Conservation (phyloP, 2,888 invertebrate species). For the Hirtodrosophila histrioides region DNA sequence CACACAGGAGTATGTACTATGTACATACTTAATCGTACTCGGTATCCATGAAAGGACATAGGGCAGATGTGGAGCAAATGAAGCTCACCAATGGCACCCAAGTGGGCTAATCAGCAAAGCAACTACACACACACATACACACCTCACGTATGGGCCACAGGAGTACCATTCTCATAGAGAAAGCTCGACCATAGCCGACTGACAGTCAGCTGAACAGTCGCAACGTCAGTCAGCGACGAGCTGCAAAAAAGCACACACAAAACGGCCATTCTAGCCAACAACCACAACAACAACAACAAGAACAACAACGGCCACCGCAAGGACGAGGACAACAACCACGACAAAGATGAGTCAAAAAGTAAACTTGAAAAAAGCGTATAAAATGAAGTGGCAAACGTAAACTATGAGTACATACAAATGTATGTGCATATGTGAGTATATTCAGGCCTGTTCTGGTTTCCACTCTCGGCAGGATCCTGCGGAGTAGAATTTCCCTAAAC, state of each 20-base stretch:
- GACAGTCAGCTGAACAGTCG: constrained; percentile 22
- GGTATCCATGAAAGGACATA: constrained; percentile 24
- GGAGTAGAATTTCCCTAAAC: too few relatives aligned
- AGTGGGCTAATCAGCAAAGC: constrained; percentile 75
- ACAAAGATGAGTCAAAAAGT: constrained; percentile 58
- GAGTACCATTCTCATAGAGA: constrained; percentile 33
- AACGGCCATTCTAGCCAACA: constrained; percentile 54
- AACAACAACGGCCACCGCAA: constrained; percentile 12
- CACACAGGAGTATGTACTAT: constrained; percentile 6
- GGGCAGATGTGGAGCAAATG: constrained; percentile 64
- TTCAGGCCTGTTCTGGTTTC: too few relatives aligned
- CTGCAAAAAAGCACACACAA: constrained; percentile 37
- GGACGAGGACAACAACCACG: constrained; percentile 14
- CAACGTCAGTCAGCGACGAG: constrained; percentile 21
- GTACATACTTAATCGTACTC: constrained; percentile 34
- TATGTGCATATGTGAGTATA: constrained; percentile 12
- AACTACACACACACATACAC: constrained; percentile 42
- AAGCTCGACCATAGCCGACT: constrained; percentile 11
- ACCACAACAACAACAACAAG: constrained; percentile 27
- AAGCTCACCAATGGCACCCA: constrained; percentile 74
- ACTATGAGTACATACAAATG: constrained; percentile 57
- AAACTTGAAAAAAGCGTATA: constrained; percentile 58
- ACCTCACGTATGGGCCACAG: constrained; percentile 27
- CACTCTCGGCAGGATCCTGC: too few relatives aligned
- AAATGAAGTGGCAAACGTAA: constrained; percentile 79